Conservation (phyloP, 2,888 invertebrate genomes). For the Priocnemis perturbator region DNA sequence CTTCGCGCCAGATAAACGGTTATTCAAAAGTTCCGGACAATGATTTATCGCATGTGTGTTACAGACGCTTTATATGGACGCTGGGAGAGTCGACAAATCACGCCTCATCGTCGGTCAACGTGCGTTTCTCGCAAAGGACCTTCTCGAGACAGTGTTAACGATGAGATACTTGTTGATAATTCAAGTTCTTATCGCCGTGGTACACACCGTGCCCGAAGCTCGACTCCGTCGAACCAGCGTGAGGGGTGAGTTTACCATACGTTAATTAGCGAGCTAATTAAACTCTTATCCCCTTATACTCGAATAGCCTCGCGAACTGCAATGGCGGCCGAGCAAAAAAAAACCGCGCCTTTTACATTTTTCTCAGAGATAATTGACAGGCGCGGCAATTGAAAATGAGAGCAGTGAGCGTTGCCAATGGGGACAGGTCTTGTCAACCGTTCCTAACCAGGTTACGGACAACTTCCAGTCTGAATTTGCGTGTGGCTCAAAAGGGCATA, state of each 20-base stretch:
- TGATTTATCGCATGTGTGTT: too few species aligned
- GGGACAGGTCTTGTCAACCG: too few species aligned
- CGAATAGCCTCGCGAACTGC: too few species aligned
- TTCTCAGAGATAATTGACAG: neutral
- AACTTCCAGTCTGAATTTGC: too few species aligned
- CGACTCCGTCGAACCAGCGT: slow-evolving; percentile 42
- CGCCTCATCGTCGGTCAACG: neutral
- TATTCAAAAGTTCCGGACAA: slow-evolving; percentile 5
- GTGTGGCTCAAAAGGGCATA: too few species aligned
- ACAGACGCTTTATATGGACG: too few species aligned
- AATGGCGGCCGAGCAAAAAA: too few species aligned
- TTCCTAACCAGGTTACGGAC: too few species aligned
- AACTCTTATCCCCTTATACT: too few species aligned
- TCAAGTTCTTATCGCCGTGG: slow-evolving; percentile 55
- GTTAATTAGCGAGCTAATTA: neutral
- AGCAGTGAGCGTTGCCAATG: neutral
- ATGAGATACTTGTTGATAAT: slow-evolving; percentile 62
- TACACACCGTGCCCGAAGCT: slow-evolving; percentile 46
- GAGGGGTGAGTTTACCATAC: slow-evolving; percentile 53
- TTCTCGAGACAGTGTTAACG: slow-evolving; percentile 25
- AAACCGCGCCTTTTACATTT: neutral
- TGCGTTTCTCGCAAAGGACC: neutral
- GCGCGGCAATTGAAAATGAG: neutral
- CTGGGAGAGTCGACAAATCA: neutral
- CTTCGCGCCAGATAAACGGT: neutral